phyloP scores from a whole-genome alignment of 2,113 vertebrate genomes.

The Sylvia atricapilla region DNA sequence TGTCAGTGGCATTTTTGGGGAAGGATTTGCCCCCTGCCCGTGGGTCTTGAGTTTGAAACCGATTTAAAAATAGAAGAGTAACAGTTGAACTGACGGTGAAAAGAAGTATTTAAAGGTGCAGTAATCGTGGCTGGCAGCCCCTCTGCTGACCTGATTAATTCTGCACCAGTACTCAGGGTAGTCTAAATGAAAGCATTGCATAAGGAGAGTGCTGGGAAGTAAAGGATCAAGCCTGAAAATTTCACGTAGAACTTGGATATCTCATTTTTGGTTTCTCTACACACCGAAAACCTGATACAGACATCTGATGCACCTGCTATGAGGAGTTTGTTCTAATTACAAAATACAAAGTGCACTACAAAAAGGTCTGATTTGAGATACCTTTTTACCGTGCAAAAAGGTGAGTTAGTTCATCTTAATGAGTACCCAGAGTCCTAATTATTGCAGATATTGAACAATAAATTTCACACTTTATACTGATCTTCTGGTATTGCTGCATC shows the following conservation, averaged over 20 bases:
- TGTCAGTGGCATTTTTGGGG: not conserved
- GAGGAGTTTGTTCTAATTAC: not conserved
- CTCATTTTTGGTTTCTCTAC: not conserved
- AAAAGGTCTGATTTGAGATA: not conserved
- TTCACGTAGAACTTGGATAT: not conserved
- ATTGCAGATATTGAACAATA: not conserved
- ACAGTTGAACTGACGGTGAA: not conserved
- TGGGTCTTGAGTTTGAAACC: not conserved
- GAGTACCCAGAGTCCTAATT: not conserved
- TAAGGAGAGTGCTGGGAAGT: not conserved
- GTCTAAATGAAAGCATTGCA: slow-evolving; percentile 28
- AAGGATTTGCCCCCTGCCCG: not conserved
- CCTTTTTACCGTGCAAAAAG: not conserved
- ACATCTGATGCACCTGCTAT: not conserved
- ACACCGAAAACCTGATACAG: not conserved
- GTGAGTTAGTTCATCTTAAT: not conserved
- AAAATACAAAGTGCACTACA: not conserved
- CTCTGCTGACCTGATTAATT: slow-evolving; percentile 54
- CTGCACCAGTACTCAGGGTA: slow-evolving; percentile 4
- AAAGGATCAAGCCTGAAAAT: not conserved
- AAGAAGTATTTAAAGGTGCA: slow-evolving; percentile 21
- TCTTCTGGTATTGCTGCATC: not conserved
- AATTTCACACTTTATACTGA: not conserved
- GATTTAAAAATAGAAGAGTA: slow-evolving; percentile 11
- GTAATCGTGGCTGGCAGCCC: not conserved